Evolutionary conservation across 2,888 invertebrate species (phyloP).

Genomic region (Merodon equestris): DNA sequence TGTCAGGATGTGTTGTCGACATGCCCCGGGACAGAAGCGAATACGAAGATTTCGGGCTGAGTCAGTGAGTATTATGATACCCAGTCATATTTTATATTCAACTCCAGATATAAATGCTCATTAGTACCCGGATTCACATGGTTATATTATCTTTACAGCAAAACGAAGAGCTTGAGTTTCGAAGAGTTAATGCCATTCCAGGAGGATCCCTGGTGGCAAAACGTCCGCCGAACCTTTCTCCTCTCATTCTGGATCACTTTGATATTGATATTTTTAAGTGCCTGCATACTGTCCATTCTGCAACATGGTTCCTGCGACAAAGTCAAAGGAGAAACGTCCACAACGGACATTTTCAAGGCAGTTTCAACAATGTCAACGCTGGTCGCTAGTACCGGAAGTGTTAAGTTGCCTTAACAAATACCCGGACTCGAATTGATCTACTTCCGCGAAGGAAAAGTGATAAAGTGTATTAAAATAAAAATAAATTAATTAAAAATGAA

Average conservation of each 20-base stretch:
- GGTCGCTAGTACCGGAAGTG: background rate
- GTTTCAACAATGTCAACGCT: constrained; percentile 18
- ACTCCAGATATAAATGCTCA: background rate
- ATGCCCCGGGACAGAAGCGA: constrained; percentile 47
- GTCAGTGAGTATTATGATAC: constrained; percentile 36
- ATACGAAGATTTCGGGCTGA: constrained; percentile 32
- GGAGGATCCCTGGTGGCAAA: constrained; percentile 80
- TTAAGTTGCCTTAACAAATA: background rate
- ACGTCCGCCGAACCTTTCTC: constrained; percentile 78
- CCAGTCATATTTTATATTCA: background rate
- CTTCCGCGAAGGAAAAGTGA: background rate
- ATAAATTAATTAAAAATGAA: background rate
- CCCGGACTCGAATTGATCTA: background rate
- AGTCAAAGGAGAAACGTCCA: constrained; percentile 49
- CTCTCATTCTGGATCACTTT: constrained; percentile 80
- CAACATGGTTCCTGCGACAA: constrained; percentile 62
- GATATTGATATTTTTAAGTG: constrained; percentile 79
- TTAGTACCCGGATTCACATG: background rate
- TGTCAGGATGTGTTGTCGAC: constrained; percentile 56
- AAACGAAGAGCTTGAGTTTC: constrained; percentile 76
- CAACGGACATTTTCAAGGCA: constrained; percentile 37
- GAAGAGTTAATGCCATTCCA: constrained; percentile 80
- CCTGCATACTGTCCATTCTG: constrained; percentile 77
- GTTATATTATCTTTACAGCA: constrained; percentile 67
- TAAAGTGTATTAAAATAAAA: constrained; percentile 5